A percentile compares a stretch with the other conserved stretches of the same genome.
Evolutionary conservation across 1,140 invertebrate genomes (phyloP).

Genomic region (Temnothorax curvispinosus): DNA sequence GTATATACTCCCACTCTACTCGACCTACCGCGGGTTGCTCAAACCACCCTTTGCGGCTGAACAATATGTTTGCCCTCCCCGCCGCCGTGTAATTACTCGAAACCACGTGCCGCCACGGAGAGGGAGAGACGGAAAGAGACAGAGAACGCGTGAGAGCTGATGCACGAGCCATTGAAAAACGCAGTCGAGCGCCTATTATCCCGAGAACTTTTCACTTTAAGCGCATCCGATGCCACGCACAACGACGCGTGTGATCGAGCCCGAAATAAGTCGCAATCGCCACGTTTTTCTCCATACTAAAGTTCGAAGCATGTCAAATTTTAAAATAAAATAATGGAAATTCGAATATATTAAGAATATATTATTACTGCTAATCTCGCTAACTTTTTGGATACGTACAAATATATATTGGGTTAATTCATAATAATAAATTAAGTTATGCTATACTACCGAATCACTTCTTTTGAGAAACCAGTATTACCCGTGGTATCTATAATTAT

Average conservation of each 20-base stretch:
- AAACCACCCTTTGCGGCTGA: conserved; percentile 70
- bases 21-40: conserved; percentile 65
- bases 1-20: conserved; percentile 61
- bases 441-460: too few species aligned
- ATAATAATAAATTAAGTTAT: too few species aligned
- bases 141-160: conserved; percentile 52
- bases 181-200: conserved; percentile 73
- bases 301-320: neutral
- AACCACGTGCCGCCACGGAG: conserved; percentile 75
- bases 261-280: neutral
- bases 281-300: neutral
- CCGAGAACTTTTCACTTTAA: conserved; percentile 72
- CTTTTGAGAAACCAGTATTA: too few species aligned
- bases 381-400: neutral
- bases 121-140: conserved; percentile 12
- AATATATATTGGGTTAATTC: too few species aligned
- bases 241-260: neutral
- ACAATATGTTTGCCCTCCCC: conserved; percentile 79
- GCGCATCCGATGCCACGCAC: conserved; percentile 41
- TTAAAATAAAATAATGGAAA: neutral
- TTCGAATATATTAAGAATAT: neutral
- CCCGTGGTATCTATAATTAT: too few species aligned
- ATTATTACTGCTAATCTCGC: neutral
- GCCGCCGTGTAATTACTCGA: conserved; percentile 79
- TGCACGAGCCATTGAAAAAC: conserved; percentile 76